These are phyloP conservation scores for Trisateles emortualis DNA, from an alignment of 2,888 invertebrate species.

Conservation along the genomic window DNA sequence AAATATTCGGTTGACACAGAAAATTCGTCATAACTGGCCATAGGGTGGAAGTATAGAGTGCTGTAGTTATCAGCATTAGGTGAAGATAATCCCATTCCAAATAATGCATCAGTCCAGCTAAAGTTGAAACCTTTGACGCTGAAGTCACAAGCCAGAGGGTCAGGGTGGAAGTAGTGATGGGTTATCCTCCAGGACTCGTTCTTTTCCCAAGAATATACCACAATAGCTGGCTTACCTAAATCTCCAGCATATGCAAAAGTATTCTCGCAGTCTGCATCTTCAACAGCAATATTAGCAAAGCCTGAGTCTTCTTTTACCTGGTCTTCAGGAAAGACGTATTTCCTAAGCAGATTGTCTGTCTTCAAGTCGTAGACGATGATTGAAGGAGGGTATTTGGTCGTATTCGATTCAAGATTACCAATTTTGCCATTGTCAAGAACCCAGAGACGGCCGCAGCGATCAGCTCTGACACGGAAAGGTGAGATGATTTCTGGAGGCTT, in stretches of 20 bases:
- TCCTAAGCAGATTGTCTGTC: slow-evolving; percentile 90
- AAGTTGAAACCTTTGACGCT: slow-evolving; percentile 90
- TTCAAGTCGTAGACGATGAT: slow-evolving; percentile 91
- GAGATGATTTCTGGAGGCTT: slow-evolving; percentile 90
- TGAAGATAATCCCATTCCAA: slow-evolving; percentile 90
- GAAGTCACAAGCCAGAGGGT: slow-evolving; percentile 91
- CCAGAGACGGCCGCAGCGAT: slow-evolving; percentile 92
- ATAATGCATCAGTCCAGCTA: slow-evolving; percentile 92
- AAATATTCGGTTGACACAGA: slow-evolving; percentile 90
- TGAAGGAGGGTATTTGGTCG: slow-evolving; percentile 86
- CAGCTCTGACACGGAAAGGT: slow-evolving; percentile 91
- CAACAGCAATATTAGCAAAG: slow-evolving; percentile 92
- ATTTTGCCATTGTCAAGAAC: slow-evolving; percentile 91
- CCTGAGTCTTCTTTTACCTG: slow-evolving; percentile 89
- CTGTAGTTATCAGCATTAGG: slow-evolving; percentile 89
- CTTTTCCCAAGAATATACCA: slow-evolving; percentile 92
- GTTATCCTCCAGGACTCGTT: slow-evolving; percentile 91
- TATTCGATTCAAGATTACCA: slow-evolving; percentile 84
- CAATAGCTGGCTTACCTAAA: slow-evolving; percentile 89
- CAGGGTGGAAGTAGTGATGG: slow-evolving; percentile 90
- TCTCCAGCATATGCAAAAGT: slow-evolving; percentile 92
- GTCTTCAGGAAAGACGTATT: slow-evolving; percentile 88
- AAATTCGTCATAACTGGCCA: slow-evolving; percentile 92
- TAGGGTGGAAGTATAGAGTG: slow-evolving; percentile 92
- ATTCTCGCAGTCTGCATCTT: slow-evolving; percentile 91